Base-by-base conservation (phyloP, 2,888 invertebrate genomes). In the Drosophila meridionalis region DNA sequence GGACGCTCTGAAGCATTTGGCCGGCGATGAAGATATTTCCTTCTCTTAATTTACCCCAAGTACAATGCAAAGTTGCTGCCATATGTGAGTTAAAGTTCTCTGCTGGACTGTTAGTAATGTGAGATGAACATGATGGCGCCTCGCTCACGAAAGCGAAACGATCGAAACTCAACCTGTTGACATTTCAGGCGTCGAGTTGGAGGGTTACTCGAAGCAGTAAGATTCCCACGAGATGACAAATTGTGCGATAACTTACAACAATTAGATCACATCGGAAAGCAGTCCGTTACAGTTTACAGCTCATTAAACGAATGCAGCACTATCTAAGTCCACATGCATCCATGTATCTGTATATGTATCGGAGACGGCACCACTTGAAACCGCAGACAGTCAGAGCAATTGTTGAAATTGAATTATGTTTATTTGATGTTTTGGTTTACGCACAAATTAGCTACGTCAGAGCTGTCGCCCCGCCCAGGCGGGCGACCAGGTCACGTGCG, bases 361-460 rank as follows among this genome's bases (percentile, higher is more conserved):
- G 14, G 40, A 66, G 50, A 57, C 68, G 57, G 36, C 69, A 80
- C 61, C 85, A 87, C 84, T 79, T 79, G 65, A 78, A 78, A 72
- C 86, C 86, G 50, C 80, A 77, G 72, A 72, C 67, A 57, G 78
- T 75, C 82, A 78, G 88, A 74, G 82, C 90, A 91, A 92, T 91
- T 91, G 91, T 88, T 83, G 73, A 91, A 93, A 92, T 92, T 92
- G 90, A 92, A 92, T 92, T 92, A 92, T 92, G 92, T 92, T 90
- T 88, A 89, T 90, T 91, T 88, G 86, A 91, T 91, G 90, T 90
- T 89, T 84, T 87, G 89, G 85, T 87, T 87, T 85, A 69, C 84
- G 74, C 75, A 65, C 81, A 93, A 93, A 93, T 93, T 93, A 93
- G 92, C 93, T 78, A 91, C 88, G 92, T 92, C 92, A 91, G 87